These are phyloP conservation scores for Mesorhabditis belari DNA, from an alignment of 2,888 invertebrate species.

Conservation along the genomic window DNA sequence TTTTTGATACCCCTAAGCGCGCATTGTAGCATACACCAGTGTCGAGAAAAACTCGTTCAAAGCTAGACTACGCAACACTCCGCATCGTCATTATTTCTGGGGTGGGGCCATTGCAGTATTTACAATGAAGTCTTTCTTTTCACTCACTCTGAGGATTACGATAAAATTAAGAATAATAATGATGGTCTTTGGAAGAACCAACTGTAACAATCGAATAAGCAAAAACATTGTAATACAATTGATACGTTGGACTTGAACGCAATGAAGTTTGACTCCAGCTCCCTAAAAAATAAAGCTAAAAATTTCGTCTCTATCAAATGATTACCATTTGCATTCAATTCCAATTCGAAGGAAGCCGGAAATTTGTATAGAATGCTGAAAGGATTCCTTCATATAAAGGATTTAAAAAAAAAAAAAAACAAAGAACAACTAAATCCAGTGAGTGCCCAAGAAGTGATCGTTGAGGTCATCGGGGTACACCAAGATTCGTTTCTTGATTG, in stretches of 20 bases:
- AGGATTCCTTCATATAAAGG: neutral
- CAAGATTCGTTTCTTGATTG: slow-evolving; percentile 35
- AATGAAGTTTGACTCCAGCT: slow-evolving; percentile 31
- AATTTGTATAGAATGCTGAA: slow-evolving; percentile 43
- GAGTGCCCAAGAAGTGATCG: slow-evolving; percentile 28
- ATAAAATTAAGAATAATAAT: slow-evolving; percentile 45
- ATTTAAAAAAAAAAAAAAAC: neutral
- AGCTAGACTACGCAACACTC: too few relatives aligned
- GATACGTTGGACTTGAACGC: slow-evolving; percentile 34
- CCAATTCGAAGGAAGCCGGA: slow-evolving; percentile 41
- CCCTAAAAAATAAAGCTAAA: slow-evolving; percentile 11
- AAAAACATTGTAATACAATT: slow-evolving; percentile 34
- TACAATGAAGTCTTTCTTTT: too few relatives aligned
- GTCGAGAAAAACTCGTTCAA: too few relatives aligned
- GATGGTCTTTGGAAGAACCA: slow-evolving; percentile 44
- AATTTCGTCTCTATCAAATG: neutral
- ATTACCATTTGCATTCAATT: slow-evolving; percentile 14
- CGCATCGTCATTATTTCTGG: too few relatives aligned
- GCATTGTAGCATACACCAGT: too few relatives aligned
- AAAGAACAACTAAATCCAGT: slow-evolving; percentile 25
- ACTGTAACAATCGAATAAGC: slow-evolving; percentile 38
- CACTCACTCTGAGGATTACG: slow-evolving; percentile 28
- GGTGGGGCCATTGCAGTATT: too few relatives aligned
- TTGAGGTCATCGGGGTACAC: slow-evolving; percentile 31
- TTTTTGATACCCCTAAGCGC: too few relatives aligned